Percentiles rank a stretch among this genome's conserved stretches.
Evolutionary conservation across 2,113 vertebrate species (phyloP).

Genomic region (Mus pahari): DNA sequence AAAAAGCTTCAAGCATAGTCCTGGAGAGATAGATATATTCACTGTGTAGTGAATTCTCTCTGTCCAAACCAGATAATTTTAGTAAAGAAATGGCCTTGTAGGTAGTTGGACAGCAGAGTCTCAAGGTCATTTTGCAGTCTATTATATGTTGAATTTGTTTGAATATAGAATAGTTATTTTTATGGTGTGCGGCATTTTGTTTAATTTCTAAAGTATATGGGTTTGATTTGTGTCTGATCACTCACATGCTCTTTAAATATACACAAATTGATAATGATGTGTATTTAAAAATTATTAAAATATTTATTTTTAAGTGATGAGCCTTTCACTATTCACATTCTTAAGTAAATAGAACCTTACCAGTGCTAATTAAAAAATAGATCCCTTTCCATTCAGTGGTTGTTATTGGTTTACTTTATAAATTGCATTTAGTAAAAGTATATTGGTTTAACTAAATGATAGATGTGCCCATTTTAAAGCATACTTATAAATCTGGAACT

Average conservation of each 20-base stretch:
- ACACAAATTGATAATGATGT: slow-evolving; percentile 52
- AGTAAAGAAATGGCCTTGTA: slow-evolving; percentile 4
- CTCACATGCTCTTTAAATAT: slow-evolving; percentile 54
- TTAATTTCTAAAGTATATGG: slow-evolving; percentile 65
- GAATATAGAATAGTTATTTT: slow-evolving; percentile 54
- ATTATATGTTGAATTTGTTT: slow-evolving; percentile 52
- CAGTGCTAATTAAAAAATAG: slow-evolving; percentile 62
- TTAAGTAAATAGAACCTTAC: slow-evolving; percentile 60
- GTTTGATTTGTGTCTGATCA: slow-evolving; percentile 56
- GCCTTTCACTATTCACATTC: slow-evolving; percentile 13
- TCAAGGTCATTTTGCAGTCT: slow-evolving; percentile 64
- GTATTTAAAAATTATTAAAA: slow-evolving; percentile 58
- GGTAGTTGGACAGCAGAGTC: slow-evolving; percentile 25
- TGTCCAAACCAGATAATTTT: slow-evolving; percentile 52
- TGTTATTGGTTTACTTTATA: slow-evolving; percentile 62
- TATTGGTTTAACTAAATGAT: slow-evolving; percentile 58
- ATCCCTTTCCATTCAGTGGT: slow-evolving; percentile 26
- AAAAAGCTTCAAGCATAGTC: slow-evolving; percentile 6
- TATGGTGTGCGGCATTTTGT: slow-evolving; percentile 55
- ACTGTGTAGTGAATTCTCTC: slow-evolving; percentile 33
- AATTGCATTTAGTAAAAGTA: slow-evolving; percentile 58
- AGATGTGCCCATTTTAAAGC: background rate
- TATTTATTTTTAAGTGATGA: slow-evolving; percentile 56
- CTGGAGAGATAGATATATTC: background rate
- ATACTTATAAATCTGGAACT: slow-evolving; percentile 46